Base-by-base conservation (phyloP, 2,797 vertebrate species). In the Nothura maculosa region DNA sequence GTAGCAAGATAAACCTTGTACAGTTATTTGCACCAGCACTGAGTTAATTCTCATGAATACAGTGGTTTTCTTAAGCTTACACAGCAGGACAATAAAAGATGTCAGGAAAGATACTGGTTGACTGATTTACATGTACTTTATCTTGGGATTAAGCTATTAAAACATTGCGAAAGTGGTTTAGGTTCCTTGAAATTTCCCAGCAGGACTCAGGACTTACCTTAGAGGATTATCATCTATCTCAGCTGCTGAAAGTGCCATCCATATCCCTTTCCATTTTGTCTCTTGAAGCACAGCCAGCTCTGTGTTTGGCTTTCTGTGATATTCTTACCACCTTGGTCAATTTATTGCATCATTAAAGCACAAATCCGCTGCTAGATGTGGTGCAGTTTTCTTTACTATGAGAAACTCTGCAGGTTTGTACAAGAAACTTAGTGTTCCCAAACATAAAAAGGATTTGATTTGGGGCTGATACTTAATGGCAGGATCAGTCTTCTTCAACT, bases 361-460 rank as follows among this genome's bases (percentile, higher is more conserved):
- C 28, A 15, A 34, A 62, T 14, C 22, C 22, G 12, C 16, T 38
- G 12, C 30, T 76, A n/a, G 45, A 18, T n/a, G 0, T 60, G 38
- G 6, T 52, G 6, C 19, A 34, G 16, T 60, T 87, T 14, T 11
- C 15, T 60, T 83, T 30, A 4, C 57, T 67, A 18, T 34, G 52
- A 10, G 61, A 30, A 2, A 1, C 13, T 55, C 42, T 5, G 28
- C 43, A 38, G 50, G 6, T 78, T 67, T 79, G 30, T 38, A 6
- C 19, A 25, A 22, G 18, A 47, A 17, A 5, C 55, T 73, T 79
- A 43, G 7, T 81, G n/a, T 27, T 45, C 42, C 17, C 45, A 57
- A 3, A 8, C 3, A 7, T 15, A 45, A 63, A 28, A 3, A 63
- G 8, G 34, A 16, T 25, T 6, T 1, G 0, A 11, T 4, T 7